Evolutionary conservation across 2,797 vertebrate genomes (phyloP).

Genomic region (Anolis apletophallus): DNA sequence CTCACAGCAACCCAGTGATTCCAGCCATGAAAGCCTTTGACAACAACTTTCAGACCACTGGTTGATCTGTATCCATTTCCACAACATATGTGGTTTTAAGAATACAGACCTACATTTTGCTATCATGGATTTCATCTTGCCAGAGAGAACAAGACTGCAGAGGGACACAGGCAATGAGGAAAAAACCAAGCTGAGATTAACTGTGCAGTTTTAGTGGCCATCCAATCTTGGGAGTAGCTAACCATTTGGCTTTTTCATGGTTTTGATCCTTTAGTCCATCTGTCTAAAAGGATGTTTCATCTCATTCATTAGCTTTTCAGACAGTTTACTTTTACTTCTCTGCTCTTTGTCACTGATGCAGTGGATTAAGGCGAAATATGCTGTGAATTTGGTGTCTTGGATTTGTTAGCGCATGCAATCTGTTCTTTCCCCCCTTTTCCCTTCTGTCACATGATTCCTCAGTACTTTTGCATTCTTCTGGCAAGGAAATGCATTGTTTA

Average conservation of each 20-base stretch:
- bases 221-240: neutral
- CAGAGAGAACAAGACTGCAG: neutral
- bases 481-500: neutral
- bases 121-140: neutral
- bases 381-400: constrained; percentile 2
- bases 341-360: constrained; percentile 18
- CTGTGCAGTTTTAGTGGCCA: neutral
- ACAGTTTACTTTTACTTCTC: constrained; percentile 5
- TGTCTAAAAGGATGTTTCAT: neutral
- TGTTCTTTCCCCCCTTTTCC: neutral
- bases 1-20: too few species aligned
- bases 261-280: constrained; percentile 24
- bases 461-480: neutral
- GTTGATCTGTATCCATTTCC: neutral
- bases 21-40: too few species aligned
- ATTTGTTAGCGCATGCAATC: neutral
- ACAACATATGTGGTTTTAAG: neutral
- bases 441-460: neutral
- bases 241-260: constrained; percentile 7
- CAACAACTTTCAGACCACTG: neutral
- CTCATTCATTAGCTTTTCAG: constrained; percentile 31
- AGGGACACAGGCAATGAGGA: neutral
- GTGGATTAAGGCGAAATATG: constrained; percentile 29
- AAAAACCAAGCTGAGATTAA: constrained; percentile 7
- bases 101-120: neutral